A percentile compares a stretch with the other conserved stretches of the same genome.
Evolutionary conservation across 2,113 vertebrate genomes (phyloP).

Genomic region (Lynx canadensis): DNA sequence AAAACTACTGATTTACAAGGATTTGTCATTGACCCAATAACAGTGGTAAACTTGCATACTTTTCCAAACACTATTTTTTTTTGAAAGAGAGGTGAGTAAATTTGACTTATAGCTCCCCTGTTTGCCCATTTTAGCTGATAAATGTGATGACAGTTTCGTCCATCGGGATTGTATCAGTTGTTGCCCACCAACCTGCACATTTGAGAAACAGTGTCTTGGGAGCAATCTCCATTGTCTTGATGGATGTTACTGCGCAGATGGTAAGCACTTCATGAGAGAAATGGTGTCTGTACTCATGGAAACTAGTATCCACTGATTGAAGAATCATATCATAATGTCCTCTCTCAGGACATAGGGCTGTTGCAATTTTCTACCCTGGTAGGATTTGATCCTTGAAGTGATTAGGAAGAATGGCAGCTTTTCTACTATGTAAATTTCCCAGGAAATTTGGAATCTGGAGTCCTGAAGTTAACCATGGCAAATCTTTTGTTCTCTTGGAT

Average conservation of each 20-base stretch:
- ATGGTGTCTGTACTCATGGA: background rate
- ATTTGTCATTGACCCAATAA: background rate
- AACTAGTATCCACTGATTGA: background rate
- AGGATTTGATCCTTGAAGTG: background rate
- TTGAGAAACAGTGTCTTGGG: constrained; percentile 98
- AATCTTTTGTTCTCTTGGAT: background rate
- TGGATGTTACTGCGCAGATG: constrained; percentile 98
- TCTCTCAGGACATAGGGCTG: background rate
- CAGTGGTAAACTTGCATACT: background rate
- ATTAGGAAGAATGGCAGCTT: background rate
- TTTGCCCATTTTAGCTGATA: constrained; percentile 87
- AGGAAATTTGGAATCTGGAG: background rate
- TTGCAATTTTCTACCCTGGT: background rate
- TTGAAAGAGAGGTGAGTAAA: background rate
- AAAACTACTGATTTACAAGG: background rate
- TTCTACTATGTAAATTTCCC: background rate
- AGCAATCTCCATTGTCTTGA: constrained; percentile 97
- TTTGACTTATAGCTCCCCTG: background rate
- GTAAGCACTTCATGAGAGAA: constrained; percentile 82
- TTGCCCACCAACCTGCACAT: constrained; percentile 98
- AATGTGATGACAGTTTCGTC: constrained; percentile 97
- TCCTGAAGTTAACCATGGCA: background rate
- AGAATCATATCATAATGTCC: background rate
- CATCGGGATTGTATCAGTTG: constrained; percentile 99
- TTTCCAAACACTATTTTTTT: background rate